Evolutionary conservation across 2,797 vertebrate genomes (phyloP).

Genomic region (Scolopax rusticola): DNA sequence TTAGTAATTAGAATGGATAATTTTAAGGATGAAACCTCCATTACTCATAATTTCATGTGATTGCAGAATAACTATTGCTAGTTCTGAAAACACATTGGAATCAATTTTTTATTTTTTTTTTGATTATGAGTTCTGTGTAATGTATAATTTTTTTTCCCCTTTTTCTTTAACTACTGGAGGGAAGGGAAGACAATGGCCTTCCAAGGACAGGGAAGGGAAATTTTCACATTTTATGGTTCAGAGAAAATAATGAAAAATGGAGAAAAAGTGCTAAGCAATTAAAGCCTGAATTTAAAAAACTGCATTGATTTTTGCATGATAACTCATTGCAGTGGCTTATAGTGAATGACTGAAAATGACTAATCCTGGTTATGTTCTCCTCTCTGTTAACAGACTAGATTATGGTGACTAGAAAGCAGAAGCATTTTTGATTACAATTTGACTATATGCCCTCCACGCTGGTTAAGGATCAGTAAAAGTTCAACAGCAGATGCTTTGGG

Average conservation of each 20-base stretch:
- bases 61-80: neutral
- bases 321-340: neutral
- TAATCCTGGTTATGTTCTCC: neutral
- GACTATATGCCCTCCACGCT: neutral
- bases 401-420: neutral
- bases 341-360: neutral
- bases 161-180: neutral
- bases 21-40: neutral
- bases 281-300: neutral
- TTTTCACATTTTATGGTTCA: neutral
- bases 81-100: neutral
- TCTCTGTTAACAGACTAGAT: neutral
- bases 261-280: neutral
- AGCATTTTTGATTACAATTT: neutral
- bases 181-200: neutral
- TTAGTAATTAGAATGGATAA: neutral
- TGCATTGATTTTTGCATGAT: neutral
- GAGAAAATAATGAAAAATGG: neutral
- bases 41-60: neutral
- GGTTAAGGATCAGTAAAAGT: constrained; percentile 61
- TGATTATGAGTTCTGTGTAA: neutral
- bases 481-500: constrained; percentile 41
- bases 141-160: rapidly evolving
- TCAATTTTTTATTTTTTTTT: neutral
- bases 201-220: too few relatives aligned